Evolutionary conservation across 2,888 invertebrate species (phyloP), one percentile per base, ranked within the genome.

Genomic region (Acleris cristana): DNA sequence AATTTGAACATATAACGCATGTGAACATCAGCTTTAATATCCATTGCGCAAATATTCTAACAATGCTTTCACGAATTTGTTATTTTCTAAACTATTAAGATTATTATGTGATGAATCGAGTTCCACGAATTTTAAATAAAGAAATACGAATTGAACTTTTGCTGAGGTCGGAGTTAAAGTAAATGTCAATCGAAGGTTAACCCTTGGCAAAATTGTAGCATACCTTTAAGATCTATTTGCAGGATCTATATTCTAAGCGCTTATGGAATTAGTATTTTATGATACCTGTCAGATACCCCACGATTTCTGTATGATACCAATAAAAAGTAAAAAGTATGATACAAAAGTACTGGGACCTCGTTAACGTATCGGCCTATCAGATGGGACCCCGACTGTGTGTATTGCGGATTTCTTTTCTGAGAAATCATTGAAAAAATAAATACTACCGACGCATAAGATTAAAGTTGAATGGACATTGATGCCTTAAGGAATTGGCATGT

Each of bases 141-240:
- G 72, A 69, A 74, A 74, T 71, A 76, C 77, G 78, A 14, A 81
- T 81, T 81, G 81, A 85, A 82, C 82, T 84, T 82, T 81, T 67
- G 34, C 60, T 71, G 76, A 83, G 81, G 80, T 80, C 79, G 76
- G 61, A 79, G 76, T 75, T 73, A 73, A 75, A 76, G 72, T 73
- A 80, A 76, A 74, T 80, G 77, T 73, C 78, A 78, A 74, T 76
- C 71, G 70, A 70, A 72, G 74, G 71, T 70, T 76, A 78, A 74
- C 66, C 70, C 40, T 53, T 23, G 52, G 52, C 30, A 44, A 56
- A 66, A 48, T 16, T 52, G 56, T 56, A 64, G 56, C 30, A 40
- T 51, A 19, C 55, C 56, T 62, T 57, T 53, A 62, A 62, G 45
- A 30, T 52, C 34, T 34, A 53, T 44, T 49, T 54, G 48, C 52